Base-by-base conservation (phyloP, 2,113 vertebrate genomes). In the Pygoscelis antarcticus region DNA sequence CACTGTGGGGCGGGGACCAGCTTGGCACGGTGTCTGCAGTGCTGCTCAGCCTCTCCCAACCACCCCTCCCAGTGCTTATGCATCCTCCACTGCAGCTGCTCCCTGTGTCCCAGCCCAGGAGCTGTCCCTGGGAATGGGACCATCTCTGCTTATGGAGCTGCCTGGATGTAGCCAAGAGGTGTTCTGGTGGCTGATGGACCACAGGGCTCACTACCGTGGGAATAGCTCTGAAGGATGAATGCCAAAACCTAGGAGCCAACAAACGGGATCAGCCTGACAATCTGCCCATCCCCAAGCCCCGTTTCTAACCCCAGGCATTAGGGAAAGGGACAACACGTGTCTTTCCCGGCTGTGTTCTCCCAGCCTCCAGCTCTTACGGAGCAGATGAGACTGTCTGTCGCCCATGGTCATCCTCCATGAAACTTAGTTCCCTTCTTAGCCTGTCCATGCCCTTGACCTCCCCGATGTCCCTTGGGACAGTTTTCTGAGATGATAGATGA, bases 401-500 rank as follows among this genome's bases (percentile, higher is more conserved):
- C 10, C 22, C 21, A 4, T 55, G 64, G 46, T 40, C 62, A 64
- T 18, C 52, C n/a, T 85, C 26, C 30, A 26, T 7, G 47, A 74
- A 74, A 44, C 27, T 14, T 68, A 14, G n/a, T 46, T 22, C 27
- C 16, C 23, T 44, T 55, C 72, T 46, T 74, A 42, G 26, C 18
- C 27, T n/a, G 11, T 38, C 25, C 22, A 6, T 54, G 83, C 11
- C 32, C 46, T 66, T 18, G 54, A 22, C 27, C 26, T 77, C 26
- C 13, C 8, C 0, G 1, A 14, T 7, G 22, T 71, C 60, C 23
- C 2, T 1, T 38, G 54, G 49, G 23, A 74, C 4, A 12, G 17
- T 74, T 52, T 54, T 65, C 29, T n/a, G 75, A 19, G 68, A 16
- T n/a, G 42, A 13, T 1, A 16, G 78, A 22, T 13, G 22, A 21